A percentile compares a stretch with the other conserved stretches of the same genome.
Evolutionary conservation across 2,888 invertebrate species (phyloP).

Genomic region (Melangyna quadrimaculata): DNA sequence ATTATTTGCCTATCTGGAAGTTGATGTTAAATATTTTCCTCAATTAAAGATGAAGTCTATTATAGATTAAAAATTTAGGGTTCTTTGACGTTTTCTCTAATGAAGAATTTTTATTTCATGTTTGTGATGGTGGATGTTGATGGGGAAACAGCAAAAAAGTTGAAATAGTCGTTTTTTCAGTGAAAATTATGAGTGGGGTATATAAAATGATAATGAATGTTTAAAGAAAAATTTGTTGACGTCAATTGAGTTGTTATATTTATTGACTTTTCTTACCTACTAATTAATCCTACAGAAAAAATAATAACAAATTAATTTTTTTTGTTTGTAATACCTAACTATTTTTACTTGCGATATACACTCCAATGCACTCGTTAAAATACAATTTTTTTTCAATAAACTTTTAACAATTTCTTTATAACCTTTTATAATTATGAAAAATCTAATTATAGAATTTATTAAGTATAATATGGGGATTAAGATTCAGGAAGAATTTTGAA

Average conservation of each 20-base stretch:
- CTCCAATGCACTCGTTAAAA: too few species aligned
- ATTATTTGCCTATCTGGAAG: neutral
- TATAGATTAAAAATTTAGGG: slow-evolving; percentile 5
- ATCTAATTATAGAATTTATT: too few species aligned
- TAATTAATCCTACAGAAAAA: too few species aligned
- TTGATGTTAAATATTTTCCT: slow-evolving; percentile 8
- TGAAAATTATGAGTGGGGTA: neutral
- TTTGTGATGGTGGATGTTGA: neutral
- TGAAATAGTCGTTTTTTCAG: neutral
- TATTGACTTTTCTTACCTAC: neutral
- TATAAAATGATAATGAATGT: neutral
- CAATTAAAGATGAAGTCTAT: slow-evolving; percentile 17
- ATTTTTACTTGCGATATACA: too few species aligned
- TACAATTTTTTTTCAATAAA: too few species aligned
- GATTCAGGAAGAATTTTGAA: too few species aligned
- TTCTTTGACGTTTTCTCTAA: neutral
- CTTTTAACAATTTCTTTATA: too few species aligned
- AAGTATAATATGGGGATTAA: too few species aligned
- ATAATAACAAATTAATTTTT: too few species aligned
- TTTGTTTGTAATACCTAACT: too few species aligned
- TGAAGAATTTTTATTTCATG: neutral
- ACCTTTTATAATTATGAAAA: too few species aligned
- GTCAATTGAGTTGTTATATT: neutral
- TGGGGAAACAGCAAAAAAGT: neutral
- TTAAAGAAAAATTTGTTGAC: neutral